Evolutionary conservation across 2,113 vertebrate species (phyloP).

Genomic region (Phaethon lepturus): DNA sequence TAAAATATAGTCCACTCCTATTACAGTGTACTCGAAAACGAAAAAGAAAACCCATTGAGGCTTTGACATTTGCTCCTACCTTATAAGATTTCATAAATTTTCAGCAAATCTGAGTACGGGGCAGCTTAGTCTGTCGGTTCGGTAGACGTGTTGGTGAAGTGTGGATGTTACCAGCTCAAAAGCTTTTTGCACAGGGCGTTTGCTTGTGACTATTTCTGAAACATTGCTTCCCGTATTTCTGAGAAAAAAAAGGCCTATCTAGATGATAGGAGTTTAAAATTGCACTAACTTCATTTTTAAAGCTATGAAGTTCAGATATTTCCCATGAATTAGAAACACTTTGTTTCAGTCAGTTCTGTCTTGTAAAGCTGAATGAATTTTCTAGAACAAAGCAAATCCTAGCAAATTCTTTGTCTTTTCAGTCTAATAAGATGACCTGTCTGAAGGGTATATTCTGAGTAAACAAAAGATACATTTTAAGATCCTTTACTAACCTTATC

Average conservation of each 20-base stretch:
- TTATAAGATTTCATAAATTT: not conserved
- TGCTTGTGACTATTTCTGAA: not conserved
- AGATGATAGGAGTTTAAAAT: not conserved
- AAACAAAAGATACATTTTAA: not conserved
- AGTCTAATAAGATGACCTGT: not conserved
- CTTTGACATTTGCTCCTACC: not conserved
- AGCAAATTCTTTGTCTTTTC: not conserved
- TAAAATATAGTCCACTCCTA: not conserved
- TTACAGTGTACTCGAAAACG: not conserved
- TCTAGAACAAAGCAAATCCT: not conserved
- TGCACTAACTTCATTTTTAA: not conserved
- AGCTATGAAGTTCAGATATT: not conserved
- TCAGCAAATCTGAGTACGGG: not conserved
- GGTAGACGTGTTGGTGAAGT: not conserved
- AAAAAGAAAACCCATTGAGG: not conserved
- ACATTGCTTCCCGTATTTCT: not conserved
- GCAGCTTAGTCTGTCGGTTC: not conserved
- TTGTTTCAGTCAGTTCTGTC: not conserved
- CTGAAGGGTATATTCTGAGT: not conserved
- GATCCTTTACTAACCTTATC: not conserved
- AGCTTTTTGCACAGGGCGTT: not conserved
- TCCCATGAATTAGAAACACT: not conserved
- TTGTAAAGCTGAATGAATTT: not conserved
- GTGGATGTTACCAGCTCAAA: not conserved
- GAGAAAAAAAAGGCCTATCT: not conserved